These are phyloP conservation scores for Isichthys henryi DNA, from an alignment of 2,113 vertebrate genomes.

Conservation along the genomic window DNA sequence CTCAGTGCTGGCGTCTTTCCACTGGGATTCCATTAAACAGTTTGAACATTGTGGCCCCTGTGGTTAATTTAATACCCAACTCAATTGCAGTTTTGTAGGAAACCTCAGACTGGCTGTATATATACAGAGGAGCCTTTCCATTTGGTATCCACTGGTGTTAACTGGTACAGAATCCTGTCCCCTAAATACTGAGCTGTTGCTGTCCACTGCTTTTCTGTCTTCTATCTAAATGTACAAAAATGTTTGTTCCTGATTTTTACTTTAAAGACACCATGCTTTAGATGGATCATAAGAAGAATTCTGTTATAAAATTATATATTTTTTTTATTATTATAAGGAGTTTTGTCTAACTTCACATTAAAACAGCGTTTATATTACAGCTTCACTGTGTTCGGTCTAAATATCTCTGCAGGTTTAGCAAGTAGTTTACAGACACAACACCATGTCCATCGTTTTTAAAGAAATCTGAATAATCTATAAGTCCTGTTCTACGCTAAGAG, in stretches of 20 bases:
- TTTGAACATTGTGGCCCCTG: neutral
- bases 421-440: neutral
- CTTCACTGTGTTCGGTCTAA: neutral
- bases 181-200: neutral
- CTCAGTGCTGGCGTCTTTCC: neutral
- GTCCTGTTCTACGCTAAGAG: neutral
- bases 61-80: neutral
- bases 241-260: neutral
- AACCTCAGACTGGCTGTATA: neutral
- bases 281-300: neutral
- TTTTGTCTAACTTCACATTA: neutral
- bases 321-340: neutral
- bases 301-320: neutral
- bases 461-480: neutral
- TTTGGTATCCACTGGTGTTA: neutral
- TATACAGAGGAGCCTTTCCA: neutral
- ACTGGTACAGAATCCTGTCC: neutral
- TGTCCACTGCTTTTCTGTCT: neutral
- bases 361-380: neutral
- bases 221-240: neutral
- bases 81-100: neutral
- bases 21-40: neutral
- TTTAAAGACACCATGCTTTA: neutral
- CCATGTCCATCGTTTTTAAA: neutral
- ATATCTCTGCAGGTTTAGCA: neutral